Percentiles rank a stretch among this genome's conserved stretches.
These are phyloP conservation scores for Vulpes vulpes DNA, from an alignment of 2,113 vertebrate genomes.

Conservation along the genomic window DNA sequence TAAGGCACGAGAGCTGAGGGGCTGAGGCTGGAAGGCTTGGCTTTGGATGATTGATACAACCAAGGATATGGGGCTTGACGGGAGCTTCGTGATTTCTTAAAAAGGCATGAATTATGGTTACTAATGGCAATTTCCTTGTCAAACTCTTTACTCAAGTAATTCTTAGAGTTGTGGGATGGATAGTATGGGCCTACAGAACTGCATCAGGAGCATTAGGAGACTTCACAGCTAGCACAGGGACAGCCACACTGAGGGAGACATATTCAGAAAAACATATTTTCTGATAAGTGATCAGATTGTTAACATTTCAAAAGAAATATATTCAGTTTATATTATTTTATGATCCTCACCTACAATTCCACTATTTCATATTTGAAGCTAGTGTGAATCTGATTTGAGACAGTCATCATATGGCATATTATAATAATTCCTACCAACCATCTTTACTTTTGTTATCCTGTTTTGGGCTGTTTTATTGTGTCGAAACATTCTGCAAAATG, in stretches of 20 bases:
- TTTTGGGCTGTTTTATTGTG: not conserved
- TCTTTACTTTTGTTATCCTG: not conserved
- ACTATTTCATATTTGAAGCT: not conserved
- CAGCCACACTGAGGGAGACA: not conserved
- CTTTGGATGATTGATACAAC: not conserved
- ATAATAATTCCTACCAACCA: not conserved
- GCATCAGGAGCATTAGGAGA: not conserved
- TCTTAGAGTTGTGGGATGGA: not conserved
- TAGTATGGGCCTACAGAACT: too few relatives aligned
- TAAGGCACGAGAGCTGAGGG: accelerated
- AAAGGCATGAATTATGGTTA: not conserved
- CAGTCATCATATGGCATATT: not conserved
- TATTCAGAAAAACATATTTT: not conserved
- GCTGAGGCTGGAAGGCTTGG: accelerated
- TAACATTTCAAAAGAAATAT: not conserved
- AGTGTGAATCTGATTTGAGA: not conserved
- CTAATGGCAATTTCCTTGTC: not conserved
- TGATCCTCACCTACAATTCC: not conserved
- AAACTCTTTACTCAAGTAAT: not conserved
- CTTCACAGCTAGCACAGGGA: not conserved
- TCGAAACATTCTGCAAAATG: not conserved
- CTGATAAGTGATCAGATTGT: not conserved
- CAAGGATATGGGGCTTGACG: not conserved
- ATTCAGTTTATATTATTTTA: not conserved
- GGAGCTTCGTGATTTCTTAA: not conserved